Conservation (phyloP, 2,113 vertebrate species). For the Raja brachyura region DNA sequence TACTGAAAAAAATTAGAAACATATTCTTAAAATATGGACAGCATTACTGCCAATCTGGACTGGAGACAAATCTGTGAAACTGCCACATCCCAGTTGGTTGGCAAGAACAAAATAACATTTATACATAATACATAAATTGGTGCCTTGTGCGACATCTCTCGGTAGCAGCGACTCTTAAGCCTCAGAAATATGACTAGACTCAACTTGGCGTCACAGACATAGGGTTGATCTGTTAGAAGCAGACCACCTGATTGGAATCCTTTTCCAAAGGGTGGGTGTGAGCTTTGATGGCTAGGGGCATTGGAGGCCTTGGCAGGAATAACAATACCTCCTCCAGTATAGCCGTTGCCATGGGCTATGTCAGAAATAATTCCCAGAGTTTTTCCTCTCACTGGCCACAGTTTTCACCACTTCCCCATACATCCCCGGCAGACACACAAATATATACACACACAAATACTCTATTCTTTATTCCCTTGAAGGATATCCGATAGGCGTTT, state of each 20-base stretch:
- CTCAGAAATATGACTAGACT: background rate
- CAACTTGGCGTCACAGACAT: background rate
- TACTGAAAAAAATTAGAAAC: background rate
- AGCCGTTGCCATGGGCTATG: background rate
- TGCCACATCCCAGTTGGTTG: background rate
- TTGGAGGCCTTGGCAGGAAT: background rate
- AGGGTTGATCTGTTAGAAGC: background rate
- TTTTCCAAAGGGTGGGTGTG: background rate
- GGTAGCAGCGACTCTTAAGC: background rate
- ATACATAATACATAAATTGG: background rate
- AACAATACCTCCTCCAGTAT: background rate
- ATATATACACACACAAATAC: too few relatives aligned
- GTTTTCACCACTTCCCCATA: background rate
- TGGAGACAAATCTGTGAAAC: background rate
- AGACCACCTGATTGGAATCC: background rate
- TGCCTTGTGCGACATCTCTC: background rate
- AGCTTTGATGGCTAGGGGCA: too few relatives aligned
- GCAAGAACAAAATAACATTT: background rate
- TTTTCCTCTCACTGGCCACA: background rate
- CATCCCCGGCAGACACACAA: background rate
- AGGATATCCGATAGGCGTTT: too few relatives aligned
- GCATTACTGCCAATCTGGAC: background rate
- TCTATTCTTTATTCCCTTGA: too few relatives aligned
- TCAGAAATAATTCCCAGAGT: background rate
- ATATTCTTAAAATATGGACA: background rate